Conservation (phyloP, 2,113 vertebrate genomes). For the Melanerpes aurifrons region DNA sequence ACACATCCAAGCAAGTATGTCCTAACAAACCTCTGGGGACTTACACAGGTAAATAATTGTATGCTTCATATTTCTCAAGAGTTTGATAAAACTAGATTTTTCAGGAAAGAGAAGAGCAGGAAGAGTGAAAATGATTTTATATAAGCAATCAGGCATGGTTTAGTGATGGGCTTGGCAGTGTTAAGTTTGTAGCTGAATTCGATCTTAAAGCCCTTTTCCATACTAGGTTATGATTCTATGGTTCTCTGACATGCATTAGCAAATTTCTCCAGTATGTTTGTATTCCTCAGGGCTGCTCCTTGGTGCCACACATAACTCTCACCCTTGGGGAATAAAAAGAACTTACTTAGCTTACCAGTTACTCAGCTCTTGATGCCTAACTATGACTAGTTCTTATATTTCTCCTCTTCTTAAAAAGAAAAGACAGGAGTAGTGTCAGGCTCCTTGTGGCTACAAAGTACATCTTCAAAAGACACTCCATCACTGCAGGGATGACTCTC, state of each 20-base stretch:
- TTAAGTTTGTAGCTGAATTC: fast-evolving
- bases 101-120: not conserved
- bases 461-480: not conserved
- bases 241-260: not conserved
- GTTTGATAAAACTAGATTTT: not conserved
- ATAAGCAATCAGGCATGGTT: not conserved
- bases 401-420: not conserved
- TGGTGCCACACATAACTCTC: not conserved
- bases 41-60: not conserved
- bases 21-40: not conserved
- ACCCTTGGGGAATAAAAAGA: not conserved
- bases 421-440: not conserved
- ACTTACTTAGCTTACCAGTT: not conserved
- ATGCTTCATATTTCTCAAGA: not conserved
- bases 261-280: not conserved
- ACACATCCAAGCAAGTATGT: not conserved
- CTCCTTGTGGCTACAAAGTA: not conserved
- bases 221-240: not conserved
- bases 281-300: not conserved
- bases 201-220: not conserved
- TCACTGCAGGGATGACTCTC: not conserved
- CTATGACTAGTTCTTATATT: not conserved
- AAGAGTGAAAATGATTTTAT: not conserved
- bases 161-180: not conserved
- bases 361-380: not conserved